Percentiles rank a stretch among this genome's conserved stretches.
Conservation (phyloP, 1,140 invertebrate genomes). For the Drosophila nigrodunni region DNA sequence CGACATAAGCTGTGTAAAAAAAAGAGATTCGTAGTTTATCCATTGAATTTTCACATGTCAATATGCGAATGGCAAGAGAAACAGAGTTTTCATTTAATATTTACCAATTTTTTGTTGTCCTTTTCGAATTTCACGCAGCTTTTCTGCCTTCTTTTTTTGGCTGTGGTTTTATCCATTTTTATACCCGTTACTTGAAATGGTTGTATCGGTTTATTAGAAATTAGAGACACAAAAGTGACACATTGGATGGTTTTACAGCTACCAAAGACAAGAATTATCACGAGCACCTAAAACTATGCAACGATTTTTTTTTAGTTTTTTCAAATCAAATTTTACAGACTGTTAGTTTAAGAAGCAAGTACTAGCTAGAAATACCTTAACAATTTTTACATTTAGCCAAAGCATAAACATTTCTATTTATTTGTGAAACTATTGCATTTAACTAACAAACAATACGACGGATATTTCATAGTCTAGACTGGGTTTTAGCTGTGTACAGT, state of each 20-base stretch:
- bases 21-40: not conserved
- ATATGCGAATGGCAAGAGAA: not conserved
- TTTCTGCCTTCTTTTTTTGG: slow-evolving; percentile 20
- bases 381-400: no score
- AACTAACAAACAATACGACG: not conserved
- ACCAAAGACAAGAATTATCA: no score
- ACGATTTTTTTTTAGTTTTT: no score
- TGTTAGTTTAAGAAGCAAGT: no score
- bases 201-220: no score
- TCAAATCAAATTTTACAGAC: no score
- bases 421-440: no score
- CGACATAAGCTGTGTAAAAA: not conserved
- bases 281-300: not conserved
- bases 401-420: no score
- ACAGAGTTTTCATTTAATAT: not conserved
- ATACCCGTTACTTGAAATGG: no score
- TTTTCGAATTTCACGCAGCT: slow-evolving; percentile 34
- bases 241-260: no score
- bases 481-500: not conserved
- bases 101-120: not conserved
- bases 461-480: not conserved
- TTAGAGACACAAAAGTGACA: no score
- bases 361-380: no score
- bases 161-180: slow-evolving; percentile 2
- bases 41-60: not conserved